A percentile compares a stretch with the other conserved stretches of the same genome.
These are phyloP conservation scores for Xiphophorus birchmanni DNA, from an alignment of 2,797 vertebrate species.

Conservation along the genomic window DNA sequence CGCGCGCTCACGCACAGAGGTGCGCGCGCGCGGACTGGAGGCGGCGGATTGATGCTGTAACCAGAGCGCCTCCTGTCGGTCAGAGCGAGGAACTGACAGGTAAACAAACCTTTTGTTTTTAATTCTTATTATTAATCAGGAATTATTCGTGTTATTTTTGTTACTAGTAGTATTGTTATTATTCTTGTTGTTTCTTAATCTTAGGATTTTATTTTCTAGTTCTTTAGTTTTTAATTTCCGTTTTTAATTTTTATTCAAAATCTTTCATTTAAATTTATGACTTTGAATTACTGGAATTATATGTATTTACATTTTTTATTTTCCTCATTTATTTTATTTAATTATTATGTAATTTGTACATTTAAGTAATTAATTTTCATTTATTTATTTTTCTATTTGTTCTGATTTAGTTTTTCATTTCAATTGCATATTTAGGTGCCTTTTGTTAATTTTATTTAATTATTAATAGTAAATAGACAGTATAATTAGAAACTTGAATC, in stretches of 20 bases:
- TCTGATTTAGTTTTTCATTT: neutral
- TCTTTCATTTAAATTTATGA: neutral
- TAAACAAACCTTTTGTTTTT: neutral
- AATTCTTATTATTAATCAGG: neutral
- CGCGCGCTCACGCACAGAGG: constrained; percentile 21
- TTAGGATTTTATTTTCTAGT: neutral
- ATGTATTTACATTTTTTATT: neutral
- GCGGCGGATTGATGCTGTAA: constrained; percentile 19
- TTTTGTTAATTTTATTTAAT: neutral
- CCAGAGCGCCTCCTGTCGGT: constrained; percentile 57
- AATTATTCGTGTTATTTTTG: neutral
- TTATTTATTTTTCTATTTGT: neutral
- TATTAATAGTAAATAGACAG: neutral
- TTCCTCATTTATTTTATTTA: neutral
- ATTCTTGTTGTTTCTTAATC: neutral
- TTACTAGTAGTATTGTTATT: neutral
- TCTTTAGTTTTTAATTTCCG: neutral
- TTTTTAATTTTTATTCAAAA: neutral
- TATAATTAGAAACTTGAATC: neutral
- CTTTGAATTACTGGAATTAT: neutral
- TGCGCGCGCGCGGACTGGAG: constrained; percentile 4
- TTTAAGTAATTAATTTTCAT: neutral
- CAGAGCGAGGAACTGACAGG: neutral
- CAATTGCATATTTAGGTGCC: neutral
- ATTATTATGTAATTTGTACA: neutral